Evolutionary conservation across 2,888 invertebrate genomes (phyloP).

Genomic region (Amphipyra berbera): DNA sequence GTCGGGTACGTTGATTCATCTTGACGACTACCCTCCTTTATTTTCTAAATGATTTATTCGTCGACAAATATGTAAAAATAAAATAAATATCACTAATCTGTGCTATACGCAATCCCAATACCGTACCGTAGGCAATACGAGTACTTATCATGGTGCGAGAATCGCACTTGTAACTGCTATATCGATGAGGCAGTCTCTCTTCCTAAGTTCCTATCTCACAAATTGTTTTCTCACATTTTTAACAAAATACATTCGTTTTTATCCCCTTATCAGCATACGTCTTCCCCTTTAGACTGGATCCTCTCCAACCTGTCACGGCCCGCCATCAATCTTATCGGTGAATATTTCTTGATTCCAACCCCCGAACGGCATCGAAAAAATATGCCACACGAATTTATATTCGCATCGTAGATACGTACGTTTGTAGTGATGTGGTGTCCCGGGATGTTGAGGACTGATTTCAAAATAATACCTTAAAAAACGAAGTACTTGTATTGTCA

Average conservation of each 20-base stretch:
- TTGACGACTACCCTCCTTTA: too few relatives aligned
- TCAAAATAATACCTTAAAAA: not conserved
- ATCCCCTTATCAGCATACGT: conserved; percentile 50
- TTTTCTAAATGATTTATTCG: too few relatives aligned
- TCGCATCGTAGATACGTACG: conserved; percentile 28
- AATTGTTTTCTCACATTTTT: conserved; percentile 27
- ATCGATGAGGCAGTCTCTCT: not conserved
- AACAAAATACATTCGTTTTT: conserved; percentile 43
- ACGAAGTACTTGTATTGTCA: too few relatives aligned
- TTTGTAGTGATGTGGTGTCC: conserved; percentile 19
- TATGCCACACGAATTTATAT: conserved; percentile 64
- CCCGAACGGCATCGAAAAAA: conserved; percentile 58
- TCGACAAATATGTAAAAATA: too few relatives aligned
- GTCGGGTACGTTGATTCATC: too few relatives aligned
- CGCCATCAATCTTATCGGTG: conserved; percentile 64
- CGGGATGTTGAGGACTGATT: not conserved
- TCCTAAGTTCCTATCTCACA: conserved; percentile 9
- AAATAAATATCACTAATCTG: too few relatives aligned
- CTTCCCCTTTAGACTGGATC: conserved; percentile 40
- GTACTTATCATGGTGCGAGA: not conserved
- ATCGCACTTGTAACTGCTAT: not conserved
- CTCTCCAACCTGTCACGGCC: conserved; percentile 54
- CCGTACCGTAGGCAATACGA: too few relatives aligned
- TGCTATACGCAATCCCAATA: too few relatives aligned
- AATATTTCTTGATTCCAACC: conserved; percentile 60